Conservation (phyloP, 2,113 vertebrate species). For the Synchiropus splendidus region DNA sequence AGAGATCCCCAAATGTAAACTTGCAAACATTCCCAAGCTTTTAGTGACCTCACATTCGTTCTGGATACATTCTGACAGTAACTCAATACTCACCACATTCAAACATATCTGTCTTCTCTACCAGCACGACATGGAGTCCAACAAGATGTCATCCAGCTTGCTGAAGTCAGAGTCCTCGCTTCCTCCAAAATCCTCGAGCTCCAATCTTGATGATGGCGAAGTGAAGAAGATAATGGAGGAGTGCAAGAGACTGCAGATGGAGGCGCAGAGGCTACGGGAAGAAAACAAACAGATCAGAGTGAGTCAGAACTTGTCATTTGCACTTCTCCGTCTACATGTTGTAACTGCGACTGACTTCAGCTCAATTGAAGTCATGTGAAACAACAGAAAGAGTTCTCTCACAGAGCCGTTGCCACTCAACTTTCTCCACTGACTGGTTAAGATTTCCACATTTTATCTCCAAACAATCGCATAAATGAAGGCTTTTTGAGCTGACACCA, state of each 20-base stretch:
- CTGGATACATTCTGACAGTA: slow-evolving; percentile 19
- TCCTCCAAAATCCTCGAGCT: slow-evolving; percentile 79
- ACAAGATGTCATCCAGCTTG: slow-evolving; percentile 85
- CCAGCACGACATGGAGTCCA: slow-evolving; percentile 92
- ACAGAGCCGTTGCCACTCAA: too few species aligned
- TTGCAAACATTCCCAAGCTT: neutral
- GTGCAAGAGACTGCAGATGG: slow-evolving; percentile 88
- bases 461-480: too few species aligned
- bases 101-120: slow-evolving; percentile 9
- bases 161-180: slow-evolving; percentile 86
- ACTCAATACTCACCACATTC: slow-evolving; percentile 4
- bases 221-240: slow-evolving; percentile 96
- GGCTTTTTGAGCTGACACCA: too few species aligned
- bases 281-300: slow-evolving; percentile 96
- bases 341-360: too few species aligned
- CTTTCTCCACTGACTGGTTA: too few species aligned
- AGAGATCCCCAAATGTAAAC: slow-evolving; percentile 6
- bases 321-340: too few species aligned
- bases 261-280: slow-evolving; percentile 93
- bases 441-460: too few species aligned
- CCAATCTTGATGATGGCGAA: slow-evolving; percentile 84
- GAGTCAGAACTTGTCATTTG: slow-evolving; percentile 19
- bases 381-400: too few species aligned
- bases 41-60: slow-evolving; percentile 9
- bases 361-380: too few species aligned